These are phyloP conservation scores for Hystrix cristata DNA, from an alignment of 2,113 vertebrate species.

Conservation along the genomic window DNA sequence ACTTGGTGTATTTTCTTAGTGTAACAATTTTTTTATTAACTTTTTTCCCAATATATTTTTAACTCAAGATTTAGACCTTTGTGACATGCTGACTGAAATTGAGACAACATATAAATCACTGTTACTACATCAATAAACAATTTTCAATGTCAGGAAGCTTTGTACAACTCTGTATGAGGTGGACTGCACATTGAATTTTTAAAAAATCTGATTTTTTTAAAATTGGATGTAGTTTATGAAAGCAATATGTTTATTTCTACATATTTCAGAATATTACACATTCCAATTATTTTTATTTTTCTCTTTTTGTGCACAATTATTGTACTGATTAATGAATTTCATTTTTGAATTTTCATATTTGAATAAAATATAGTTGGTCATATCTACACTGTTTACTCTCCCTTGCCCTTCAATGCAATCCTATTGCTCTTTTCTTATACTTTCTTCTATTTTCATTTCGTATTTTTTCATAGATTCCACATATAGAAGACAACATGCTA, in stretches of 20 bases:
- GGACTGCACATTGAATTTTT: neutral
- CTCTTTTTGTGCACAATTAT: no score
- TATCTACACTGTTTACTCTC: no score
- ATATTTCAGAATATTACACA: no score
- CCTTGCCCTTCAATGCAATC: no score
- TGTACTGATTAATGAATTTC: no score
- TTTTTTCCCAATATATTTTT: neutral
- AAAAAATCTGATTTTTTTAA: neutral
- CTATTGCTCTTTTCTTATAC: no score
- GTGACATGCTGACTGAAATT: neutral
- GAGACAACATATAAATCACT: neutral
- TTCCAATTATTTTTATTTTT: no score
- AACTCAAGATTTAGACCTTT: neutral
- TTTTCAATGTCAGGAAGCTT: neutral
- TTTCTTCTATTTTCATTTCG: no score
- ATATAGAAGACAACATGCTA: no score
- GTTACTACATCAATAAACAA: neutral
- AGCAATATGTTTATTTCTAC: neutral
- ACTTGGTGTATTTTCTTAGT: neutral
- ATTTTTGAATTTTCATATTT: no score
- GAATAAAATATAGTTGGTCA: no score
- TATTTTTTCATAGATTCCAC: no score
- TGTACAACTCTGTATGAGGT: neutral
- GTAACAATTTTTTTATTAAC: neutral
- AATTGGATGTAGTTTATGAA: neutral